phyloP scores from a whole-genome alignment of 1,140 invertebrate species.

The Ostrea denselamellosa region DNA sequence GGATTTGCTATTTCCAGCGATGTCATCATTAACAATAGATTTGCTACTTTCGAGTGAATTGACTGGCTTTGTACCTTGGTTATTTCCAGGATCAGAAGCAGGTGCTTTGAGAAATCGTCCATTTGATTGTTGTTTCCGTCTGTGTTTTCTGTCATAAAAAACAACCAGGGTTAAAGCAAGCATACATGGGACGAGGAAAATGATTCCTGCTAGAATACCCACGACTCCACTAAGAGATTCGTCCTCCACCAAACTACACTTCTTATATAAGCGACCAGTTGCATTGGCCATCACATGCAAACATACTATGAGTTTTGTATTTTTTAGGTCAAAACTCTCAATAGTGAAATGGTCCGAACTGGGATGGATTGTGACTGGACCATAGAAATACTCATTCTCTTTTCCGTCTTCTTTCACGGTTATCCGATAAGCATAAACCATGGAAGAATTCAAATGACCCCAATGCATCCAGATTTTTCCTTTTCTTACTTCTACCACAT shows the following conservation, averaged over 20 bases:
- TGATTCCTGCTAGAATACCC: slow-evolving; percentile 68
- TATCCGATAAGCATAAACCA: neutral
- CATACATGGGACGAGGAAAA: slow-evolving; percentile 67
- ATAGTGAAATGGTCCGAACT: slow-evolving; percentile 17
- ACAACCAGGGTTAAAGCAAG: slow-evolving; percentile 59
- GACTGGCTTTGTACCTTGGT: too few species aligned
- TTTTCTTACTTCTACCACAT: slow-evolving; percentile 19
- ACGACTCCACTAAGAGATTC: neutral
- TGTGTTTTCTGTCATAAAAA: slow-evolving; percentile 59
- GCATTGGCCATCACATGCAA: slow-evolving; percentile 43
- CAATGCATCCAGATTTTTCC: slow-evolving; percentile 21
- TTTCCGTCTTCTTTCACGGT: neutral
- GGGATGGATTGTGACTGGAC: neutral
- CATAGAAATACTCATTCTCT: neutral
- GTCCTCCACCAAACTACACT: slow-evolving; percentile 50
- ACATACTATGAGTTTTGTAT: slow-evolving; percentile 46
- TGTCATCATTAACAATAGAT: neutral
- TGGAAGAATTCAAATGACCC: neutral
- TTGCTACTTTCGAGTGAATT: too few species aligned
- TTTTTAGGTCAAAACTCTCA: slow-evolving; percentile 27
- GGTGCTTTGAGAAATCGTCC: neutral
- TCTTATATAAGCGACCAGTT: slow-evolving; percentile 22
- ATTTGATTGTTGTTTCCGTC: neutral
- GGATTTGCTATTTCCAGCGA: neutral
- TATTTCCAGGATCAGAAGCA: neutral